Evolutionary conservation across 2,888 invertebrate species (phyloP), one percentile per base, ranked within the genome.

Genomic region (Lottia gigantea): DNA sequence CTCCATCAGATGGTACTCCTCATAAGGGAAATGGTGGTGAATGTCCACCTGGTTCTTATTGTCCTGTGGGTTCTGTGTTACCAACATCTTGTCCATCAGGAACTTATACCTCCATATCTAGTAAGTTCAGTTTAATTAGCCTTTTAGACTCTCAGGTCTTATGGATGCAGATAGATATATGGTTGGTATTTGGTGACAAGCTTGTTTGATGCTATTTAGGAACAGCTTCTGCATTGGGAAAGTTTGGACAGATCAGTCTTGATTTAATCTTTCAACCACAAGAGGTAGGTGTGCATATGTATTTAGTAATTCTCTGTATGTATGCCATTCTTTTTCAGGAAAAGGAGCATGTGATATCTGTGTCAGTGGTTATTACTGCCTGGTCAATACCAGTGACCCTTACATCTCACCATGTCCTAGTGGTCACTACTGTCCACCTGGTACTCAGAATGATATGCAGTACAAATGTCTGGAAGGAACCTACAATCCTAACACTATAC

Each of bases 1-100:
- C 82, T 49, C 85, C 85, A 19, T 76, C 75, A 11, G 75, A 75
- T 55, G 66, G 74, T 14, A 68, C 71, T 0, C 23, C 70, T 7
- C 80, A 82, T 74, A 82, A 77, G 45, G 86, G 87, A 1, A 71
- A 74, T 4, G 87, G 87, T 12, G 84, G 75, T 0, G 79, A 80
- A 63, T 87, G 87, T 70, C 81, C 84, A 6, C 72, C 76, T 0
- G 87, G 86, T 0, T 78, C 77, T 62, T 86, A 84, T 77, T 87
- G 87, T 73, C 85, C 86, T 8, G 67, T 67, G n/a, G 85, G 85
- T 19, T 80, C 84, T 2, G 45, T 81, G 7, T 25, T 68, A 16
- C 82, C 83, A 0, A 74, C 74, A 23, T 71, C 79, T 40, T 86
- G 86, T 76, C 68, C 79, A n/a, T 76, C 86, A 25, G 87, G 87